phyloP scores from a whole-genome alignment of 1,140 invertebrate species.

The Homalodisca vitripennis region DNA sequence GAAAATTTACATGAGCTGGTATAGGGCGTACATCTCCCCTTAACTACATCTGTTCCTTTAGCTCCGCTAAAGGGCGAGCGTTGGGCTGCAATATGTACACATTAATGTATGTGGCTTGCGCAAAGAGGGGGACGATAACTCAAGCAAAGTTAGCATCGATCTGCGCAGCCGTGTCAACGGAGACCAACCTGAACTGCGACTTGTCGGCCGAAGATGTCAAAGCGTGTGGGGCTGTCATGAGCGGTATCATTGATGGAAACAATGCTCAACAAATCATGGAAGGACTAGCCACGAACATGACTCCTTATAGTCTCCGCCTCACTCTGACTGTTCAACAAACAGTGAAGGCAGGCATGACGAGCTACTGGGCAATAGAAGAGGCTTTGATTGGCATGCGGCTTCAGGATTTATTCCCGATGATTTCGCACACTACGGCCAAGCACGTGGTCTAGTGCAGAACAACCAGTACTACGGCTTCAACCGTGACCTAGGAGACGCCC shows the following conservation, averaged over 20 bases:
- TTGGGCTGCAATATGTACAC: not conserved
- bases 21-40: too few relatives aligned
- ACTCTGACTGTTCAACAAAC: not conserved
- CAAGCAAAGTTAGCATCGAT: not conserved
- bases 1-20: too few relatives aligned
- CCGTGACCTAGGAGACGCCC: not conserved
- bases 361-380: not conserved
- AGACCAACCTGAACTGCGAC: not conserved
- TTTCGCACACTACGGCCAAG: not conserved
- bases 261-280: not conserved
- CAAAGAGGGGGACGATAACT: not conserved
- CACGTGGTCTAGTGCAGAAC: not conserved
- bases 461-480: not conserved
- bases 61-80: not conserved
- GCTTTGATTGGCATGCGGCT: not conserved
- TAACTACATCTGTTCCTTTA: not conserved
- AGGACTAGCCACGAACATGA: not conserved
- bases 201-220: not conserved
- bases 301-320: not conserved
- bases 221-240: not conserved
- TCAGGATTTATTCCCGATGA: not conserved
- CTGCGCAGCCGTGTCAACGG: not conserved
- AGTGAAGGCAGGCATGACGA: not conserved
- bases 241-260: not conserved
- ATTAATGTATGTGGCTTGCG: not conserved